A percentile compares a stretch with the other conserved stretches of the same genome.
phyloP scores from a whole-genome alignment of 2,888 invertebrate species.

The Halictus ligatus region DNA sequence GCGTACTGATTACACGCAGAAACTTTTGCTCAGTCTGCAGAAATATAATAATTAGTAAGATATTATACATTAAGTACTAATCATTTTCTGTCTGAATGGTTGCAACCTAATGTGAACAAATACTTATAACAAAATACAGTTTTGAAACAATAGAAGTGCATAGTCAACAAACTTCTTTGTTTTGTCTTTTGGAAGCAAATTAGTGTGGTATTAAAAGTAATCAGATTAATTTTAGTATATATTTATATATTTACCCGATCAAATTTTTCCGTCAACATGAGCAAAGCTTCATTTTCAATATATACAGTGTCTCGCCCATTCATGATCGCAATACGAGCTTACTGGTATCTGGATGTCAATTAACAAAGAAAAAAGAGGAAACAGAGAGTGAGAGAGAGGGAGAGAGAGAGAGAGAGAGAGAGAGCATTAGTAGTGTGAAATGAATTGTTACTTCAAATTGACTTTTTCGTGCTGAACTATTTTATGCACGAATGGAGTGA shows the following conservation, averaged over 20 bases:
- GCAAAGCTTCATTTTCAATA: constrained; percentile 33
- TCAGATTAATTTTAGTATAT: not conserved
- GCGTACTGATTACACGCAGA: constrained; percentile 1
- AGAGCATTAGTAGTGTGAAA: constrained; percentile 39
- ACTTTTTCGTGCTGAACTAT: not conserved
- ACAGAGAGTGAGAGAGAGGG: not conserved
- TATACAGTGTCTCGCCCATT: constrained; percentile 36
- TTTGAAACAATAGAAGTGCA: not conserved
- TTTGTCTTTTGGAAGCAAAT: not conserved
- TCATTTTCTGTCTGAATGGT: not conserved
- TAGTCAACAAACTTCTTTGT: not conserved
- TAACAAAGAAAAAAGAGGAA: constrained; percentile 23
- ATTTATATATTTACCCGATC: not conserved
- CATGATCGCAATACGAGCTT: constrained; percentile 22
- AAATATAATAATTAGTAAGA: constrained; percentile 28
- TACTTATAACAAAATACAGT: not conserved
- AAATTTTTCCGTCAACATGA: constrained; percentile 27
- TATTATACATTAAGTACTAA: not conserved
- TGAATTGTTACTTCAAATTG: constrained; percentile 18
- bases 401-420: not conserved
- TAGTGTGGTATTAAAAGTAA: not conserved
- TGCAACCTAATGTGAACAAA: too few species aligned
- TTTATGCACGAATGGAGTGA: constrained; percentile 56
- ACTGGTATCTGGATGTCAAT: constrained; percentile 16
- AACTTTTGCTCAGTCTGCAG: not conserved